Percentiles rank a stretch among this genome's conserved stretches.
Conservation (phyloP, 2,113 vertebrate genomes). For the Xiphophorus couchianus region DNA sequence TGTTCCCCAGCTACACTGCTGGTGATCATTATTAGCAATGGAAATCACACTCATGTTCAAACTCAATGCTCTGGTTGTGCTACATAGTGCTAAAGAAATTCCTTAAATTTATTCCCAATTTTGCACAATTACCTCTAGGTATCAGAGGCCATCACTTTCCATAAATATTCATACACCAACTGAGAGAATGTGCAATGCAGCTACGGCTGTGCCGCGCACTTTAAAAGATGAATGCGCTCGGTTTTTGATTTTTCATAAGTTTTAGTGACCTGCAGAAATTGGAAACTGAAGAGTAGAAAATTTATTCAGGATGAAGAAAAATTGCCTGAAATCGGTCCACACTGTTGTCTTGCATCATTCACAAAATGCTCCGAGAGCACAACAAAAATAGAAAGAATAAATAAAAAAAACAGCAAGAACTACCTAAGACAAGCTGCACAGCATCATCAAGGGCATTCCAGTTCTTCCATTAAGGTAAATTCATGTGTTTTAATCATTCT, state of each 20-base stretch:
- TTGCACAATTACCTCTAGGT: conserved; percentile 5
- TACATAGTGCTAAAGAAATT: not conserved
- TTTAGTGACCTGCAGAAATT: not conserved
- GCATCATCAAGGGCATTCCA: not conserved
- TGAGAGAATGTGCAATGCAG: conserved; percentile 1
- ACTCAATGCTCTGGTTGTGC: not conserved
- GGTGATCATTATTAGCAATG: conserved; percentile 2
- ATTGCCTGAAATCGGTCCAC: not conserved
- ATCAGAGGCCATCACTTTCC: conserved; percentile 15
- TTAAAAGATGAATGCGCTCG: not conserved
- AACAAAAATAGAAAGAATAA: not conserved
- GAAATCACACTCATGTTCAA: not conserved
- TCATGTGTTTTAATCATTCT: not conserved
- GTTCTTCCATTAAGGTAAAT: not conserved
- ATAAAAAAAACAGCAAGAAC: not conserved
- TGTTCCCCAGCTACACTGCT: not conserved
- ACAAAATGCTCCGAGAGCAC: not conserved
- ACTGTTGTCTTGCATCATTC: not conserved
- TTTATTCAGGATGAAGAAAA: not conserved
- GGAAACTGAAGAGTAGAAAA: conserved; percentile 1
- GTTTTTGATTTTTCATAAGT: conserved; percentile 3
- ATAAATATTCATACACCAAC: conserved; percentile 12
- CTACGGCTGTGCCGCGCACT: not conserved
- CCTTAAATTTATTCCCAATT: conserved; percentile 3
- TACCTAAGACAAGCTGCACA: not conserved